Conservation (phyloP, 2,797 vertebrate species). For the Pachyuromys duprasi region DNA sequence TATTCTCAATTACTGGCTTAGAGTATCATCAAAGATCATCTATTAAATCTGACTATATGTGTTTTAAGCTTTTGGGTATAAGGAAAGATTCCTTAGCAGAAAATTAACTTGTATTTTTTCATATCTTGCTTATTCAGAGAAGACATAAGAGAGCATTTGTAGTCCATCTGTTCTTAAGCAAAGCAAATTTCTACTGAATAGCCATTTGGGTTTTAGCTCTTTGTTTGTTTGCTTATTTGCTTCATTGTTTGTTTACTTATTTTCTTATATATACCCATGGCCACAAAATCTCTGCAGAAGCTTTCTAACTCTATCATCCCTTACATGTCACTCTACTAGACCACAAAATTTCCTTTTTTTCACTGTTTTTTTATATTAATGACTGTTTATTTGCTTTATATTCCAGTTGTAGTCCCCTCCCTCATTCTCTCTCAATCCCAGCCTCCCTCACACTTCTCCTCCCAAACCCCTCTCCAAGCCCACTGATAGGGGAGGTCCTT, state of each 20-base stretch:
- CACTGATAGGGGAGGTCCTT: no score
- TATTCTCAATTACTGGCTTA: not conserved
- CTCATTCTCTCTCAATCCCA: no score
- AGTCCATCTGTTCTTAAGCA: not conserved
- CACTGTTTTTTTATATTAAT: no score
- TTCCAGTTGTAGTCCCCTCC: no score
- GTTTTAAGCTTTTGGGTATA: not conserved
- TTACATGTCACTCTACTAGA: not conserved
- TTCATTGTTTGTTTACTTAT: not conserved
- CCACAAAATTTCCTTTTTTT: not conserved
- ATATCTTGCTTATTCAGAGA: not conserved
- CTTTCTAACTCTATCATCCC: not conserved
- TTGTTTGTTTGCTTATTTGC: not conserved
- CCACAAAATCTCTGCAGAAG: not conserved
- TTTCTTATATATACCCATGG: not conserved
- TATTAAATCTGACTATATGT: not conserved
- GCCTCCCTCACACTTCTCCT: no score
- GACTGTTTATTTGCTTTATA: no score
- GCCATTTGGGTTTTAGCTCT: not conserved
- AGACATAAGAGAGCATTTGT: not conserved
- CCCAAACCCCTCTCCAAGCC: no score
- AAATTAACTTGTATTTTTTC: not conserved
- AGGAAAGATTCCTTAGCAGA: not conserved
- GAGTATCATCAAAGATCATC: not conserved
- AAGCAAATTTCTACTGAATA: not conserved